Percentiles rank a stretch among this genome's conserved stretches.
These are phyloP conservation scores for Drosophila bocki DNA, from an alignment of 1,140 invertebrate species.

Conservation along the genomic window DNA sequence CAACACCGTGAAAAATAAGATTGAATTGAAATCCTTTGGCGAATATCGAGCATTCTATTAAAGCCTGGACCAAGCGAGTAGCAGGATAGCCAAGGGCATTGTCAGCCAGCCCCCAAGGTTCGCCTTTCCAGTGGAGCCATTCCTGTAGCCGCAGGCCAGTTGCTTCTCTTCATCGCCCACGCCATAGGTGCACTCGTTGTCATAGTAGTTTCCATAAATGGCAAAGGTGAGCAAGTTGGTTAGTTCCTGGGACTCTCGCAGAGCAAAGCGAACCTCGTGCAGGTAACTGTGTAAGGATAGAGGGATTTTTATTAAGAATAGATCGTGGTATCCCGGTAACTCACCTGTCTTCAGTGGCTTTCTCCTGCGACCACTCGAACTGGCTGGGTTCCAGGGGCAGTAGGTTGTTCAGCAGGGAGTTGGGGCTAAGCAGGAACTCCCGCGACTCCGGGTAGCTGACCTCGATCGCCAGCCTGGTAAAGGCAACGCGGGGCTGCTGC, in stretches of 20 bases:
- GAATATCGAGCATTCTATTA: not conserved
- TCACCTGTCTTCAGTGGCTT: constrained; percentile 29
- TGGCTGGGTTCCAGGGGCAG: constrained; percentile 57
- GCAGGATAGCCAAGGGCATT: not conserved
- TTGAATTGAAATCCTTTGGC: not conserved
- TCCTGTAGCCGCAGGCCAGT: constrained; percentile 41
- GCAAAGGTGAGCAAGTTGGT: constrained; percentile 66
- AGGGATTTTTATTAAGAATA: too few species aligned
- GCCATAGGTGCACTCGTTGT: constrained; percentile 54
- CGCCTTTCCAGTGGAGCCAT: not conserved
- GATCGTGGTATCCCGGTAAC: not conserved
- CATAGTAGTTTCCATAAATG: constrained; percentile 76
- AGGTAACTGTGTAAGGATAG: constrained; percentile 25
- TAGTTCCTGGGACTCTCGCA: constrained; percentile 19
- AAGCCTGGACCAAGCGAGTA: not conserved
- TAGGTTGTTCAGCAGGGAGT: constrained; percentile 55
- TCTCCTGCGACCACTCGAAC: constrained; percentile 50
- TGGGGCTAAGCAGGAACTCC: constrained; percentile 58
- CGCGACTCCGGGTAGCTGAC: constrained; percentile 44
- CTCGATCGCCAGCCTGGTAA: constrained; percentile 53
- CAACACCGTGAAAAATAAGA: not conserved
- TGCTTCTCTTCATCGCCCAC: constrained; percentile 27
- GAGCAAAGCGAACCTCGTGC: constrained; percentile 29
- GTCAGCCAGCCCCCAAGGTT: not conserved
- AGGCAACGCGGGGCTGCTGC: constrained; percentile 15